These are phyloP conservation scores for Polietes domitor DNA, from an alignment of 2,888 invertebrate species.

Conservation along the genomic window DNA sequence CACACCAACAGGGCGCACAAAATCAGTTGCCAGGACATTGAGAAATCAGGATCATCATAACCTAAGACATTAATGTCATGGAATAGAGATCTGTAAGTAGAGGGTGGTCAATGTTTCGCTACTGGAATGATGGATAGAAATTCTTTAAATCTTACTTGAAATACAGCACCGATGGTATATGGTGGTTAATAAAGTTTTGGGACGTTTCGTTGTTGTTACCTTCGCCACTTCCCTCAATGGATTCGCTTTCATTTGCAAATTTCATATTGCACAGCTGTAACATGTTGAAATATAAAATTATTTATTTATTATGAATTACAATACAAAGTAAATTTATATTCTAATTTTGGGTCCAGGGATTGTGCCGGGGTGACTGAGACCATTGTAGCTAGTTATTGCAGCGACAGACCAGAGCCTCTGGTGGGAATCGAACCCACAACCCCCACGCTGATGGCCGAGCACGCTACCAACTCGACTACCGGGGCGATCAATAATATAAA, in stretches of 20 bases:
- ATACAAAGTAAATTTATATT: no score
- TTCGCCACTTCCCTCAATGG: slow-evolving; percentile 11
- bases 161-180: slow-evolving; percentile 73
- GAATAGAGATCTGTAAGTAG: slow-evolving; percentile 54
- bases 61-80: slow-evolving; percentile 41
- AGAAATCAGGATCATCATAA: slow-evolving; percentile 41
- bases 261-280: slow-evolving; percentile 52
- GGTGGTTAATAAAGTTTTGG: slow-evolving; percentile 50
- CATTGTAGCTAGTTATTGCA: no score
- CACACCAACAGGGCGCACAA: slow-evolving; percentile 71
- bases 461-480: no score
- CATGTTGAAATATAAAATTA: no score
- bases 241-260: slow-evolving; percentile 14
- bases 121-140: no score
- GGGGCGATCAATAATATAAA: no score
- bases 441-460: no score
- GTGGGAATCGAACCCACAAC: no score
- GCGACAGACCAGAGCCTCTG: no score
- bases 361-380: no score
- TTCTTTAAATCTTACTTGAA: slow-evolving; percentile 71
- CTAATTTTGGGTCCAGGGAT: no score
- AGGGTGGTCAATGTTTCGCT: background rate
- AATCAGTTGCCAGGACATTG: slow-evolving; percentile 74
- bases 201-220: slow-evolving; percentile 7
- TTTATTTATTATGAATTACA: no score